These are phyloP conservation scores for Parascotia fuliginaria DNA, from an alignment of 2,888 invertebrate species.

Conservation along the genomic window DNA sequence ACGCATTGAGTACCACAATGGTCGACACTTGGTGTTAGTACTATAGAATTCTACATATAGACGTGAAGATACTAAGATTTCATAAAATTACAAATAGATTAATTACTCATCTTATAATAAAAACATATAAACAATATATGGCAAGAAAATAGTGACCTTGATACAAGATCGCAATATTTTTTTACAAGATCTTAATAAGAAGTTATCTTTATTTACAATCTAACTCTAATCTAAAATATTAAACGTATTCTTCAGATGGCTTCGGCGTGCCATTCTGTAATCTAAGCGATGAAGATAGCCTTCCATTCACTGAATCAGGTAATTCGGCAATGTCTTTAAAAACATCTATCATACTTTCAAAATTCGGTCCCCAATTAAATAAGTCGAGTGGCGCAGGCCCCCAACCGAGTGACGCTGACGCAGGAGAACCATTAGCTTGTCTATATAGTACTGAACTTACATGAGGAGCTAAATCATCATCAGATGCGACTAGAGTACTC, in stretches of 20 bases:
- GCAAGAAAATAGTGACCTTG: constrained; percentile 82
- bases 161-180: constrained; percentile 81
- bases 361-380: constrained; percentile 98
- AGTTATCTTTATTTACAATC: constrained; percentile 50
- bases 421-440: constrained; percentile 92
- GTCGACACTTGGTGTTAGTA: not conserved
- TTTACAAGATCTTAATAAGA: constrained; percentile 65
- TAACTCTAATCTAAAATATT: constrained; percentile 40
- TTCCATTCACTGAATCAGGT: constrained; percentile 92
- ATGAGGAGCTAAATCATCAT: constrained; percentile 94
- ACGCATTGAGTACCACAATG: not conserved
- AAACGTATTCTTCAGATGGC: constrained; percentile 96
- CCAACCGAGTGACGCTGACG: constrained; percentile 94
- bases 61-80: not conserved
- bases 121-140: constrained; percentile 73
- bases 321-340: constrained; percentile 98
- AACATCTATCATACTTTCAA: constrained; percentile 97
- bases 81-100: constrained; percentile 12
- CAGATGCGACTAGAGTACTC: constrained; percentile 96
- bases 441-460: constrained; percentile 92
- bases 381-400: constrained; percentile 88
- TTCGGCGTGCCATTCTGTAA: constrained; percentile 92
- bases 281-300: constrained; percentile 90
- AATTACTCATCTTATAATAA: constrained; percentile 21
- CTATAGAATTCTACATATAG: not conserved